Base-by-base conservation (phyloP, 1,140 invertebrate genomes). In the Pogonomyrmex barbatus region DNA sequence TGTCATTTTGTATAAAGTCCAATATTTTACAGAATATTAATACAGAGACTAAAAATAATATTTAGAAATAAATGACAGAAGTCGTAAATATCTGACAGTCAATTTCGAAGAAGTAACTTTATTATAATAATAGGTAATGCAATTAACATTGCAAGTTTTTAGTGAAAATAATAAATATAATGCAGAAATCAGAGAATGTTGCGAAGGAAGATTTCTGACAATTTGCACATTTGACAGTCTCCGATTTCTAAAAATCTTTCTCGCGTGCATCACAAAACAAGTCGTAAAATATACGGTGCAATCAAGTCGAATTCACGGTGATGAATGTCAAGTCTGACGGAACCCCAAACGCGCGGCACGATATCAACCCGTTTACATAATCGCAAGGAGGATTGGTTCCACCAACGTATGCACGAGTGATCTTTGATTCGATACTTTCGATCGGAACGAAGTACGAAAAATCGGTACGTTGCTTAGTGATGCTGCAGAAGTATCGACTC, bases 361-460 rank as follows among this genome's bases (percentile, higher is more conserved):
- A 85, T 85, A 89, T 86, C 73, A 24, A 33, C 54, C 52, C 68
- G 67, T 89, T 89, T 89, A 89, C 56, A 86, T 89, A 89, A 89
- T 89, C 87, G n/a, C 68, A 65, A 58, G 39, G 45, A 58, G 45
- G n/a, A 76, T 36, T 50, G 39, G 8, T 73, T 5, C 14, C 42
- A 50, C n/a, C n/a, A 42, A 17, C 50, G 17, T 52, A 45, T 12
- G n/a, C n/a, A 17, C 63, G 39, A 42, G n/a, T 56, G 6, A 36
- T 68, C 3, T 5, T 65, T 17, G 5, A 14, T 24, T 54, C 62
- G 4, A 17, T 14, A 0, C 33, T 24, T 4, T 8, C n/a, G 39
- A 0, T 39, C 33, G 36, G n/a, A n/a, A n/a, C 4, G 4, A 12
- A 68, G 12, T 36, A 9, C 1, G 1, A 9, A 58, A 4, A 12